Evolutionary conservation across 2,888 invertebrate species (phyloP).

Genomic region (Athalia cordata): DNA sequence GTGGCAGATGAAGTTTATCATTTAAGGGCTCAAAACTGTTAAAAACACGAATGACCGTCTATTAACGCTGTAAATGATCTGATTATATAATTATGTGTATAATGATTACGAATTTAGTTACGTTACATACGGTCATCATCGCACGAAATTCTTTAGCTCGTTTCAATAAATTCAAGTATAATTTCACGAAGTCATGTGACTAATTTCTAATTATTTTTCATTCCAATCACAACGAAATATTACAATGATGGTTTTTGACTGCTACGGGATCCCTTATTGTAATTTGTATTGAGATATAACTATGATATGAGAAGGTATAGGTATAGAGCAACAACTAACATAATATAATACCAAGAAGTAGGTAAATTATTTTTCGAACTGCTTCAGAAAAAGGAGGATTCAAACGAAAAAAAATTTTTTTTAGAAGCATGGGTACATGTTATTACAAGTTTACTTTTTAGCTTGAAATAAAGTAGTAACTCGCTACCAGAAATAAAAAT

Average conservation of each 20-base stretch:
- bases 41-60: conserved; percentile 8
- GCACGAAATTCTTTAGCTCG: background rate
- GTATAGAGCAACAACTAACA: background rate
- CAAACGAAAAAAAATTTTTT: background rate
- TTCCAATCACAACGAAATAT: conserved; percentile 38
- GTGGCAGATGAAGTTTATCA: conserved; percentile 1
- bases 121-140: conserved; percentile 3
- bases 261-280: background rate
- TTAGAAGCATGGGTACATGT: conserved; percentile 22
- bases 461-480: conserved; percentile 15
- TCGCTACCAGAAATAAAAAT: conserved; percentile 31
- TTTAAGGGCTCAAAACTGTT: conserved; percentile 30
- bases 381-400: background rate
- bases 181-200: no score
- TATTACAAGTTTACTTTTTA: conserved; percentile 33
- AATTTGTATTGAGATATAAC: conserved; percentile 7
- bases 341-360: background rate
- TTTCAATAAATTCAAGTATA: no score
- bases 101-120: conserved; percentile 9
- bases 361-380: conserved; percentile 1
- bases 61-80: background rate
- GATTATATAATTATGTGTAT: no score
- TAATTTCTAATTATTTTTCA: background rate
- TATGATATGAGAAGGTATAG: conserved; percentile 9
- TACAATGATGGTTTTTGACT: conserved; percentile 1